Conservation (phyloP, 1,140 invertebrate species). For the Drosophila azteca region DNA sequence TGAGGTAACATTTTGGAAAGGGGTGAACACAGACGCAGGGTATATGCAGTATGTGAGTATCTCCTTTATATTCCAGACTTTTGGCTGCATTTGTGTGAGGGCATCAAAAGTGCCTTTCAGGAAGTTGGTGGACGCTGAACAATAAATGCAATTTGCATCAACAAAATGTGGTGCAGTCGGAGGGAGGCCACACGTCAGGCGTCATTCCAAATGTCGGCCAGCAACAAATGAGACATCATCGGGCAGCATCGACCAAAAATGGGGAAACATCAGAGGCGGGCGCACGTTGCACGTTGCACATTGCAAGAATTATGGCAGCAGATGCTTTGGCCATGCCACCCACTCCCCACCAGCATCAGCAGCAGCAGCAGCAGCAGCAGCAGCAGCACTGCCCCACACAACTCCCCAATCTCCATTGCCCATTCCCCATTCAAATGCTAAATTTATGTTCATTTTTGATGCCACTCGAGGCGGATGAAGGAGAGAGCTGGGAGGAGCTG, state of each 20-base stretch:
- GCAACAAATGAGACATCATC: slow-evolving; percentile 75
- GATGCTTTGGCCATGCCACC: slow-evolving; percentile 56
- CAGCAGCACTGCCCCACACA: slow-evolving; percentile 5
- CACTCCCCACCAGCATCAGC: slow-evolving; percentile 11
- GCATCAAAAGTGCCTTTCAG: slow-evolving; percentile 26
- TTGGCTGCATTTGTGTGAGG: neutral
- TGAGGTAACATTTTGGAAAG: too few species aligned
- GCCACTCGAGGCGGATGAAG: slow-evolving; percentile 7
- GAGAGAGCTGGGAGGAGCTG: slow-evolving; percentile 8
- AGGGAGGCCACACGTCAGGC: slow-evolving; percentile 31
- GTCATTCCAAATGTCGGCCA: slow-evolving; percentile 48
- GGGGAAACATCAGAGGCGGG: slow-evolving; percentile 33
- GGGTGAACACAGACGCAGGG: too few species aligned
- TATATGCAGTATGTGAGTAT: too few species aligned
- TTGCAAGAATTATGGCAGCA: slow-evolving; percentile 75
- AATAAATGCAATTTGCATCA: slow-evolving; percentile 69
- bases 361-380: slow-evolving; percentile 24
- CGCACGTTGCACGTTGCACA: slow-evolving; percentile 17
- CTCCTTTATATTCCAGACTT: too few species aligned
- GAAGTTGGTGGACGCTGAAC: slow-evolving; percentile 36
- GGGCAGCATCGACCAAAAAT: slow-evolving; percentile 49
- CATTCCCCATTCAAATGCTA: slow-evolving; percentile 46
- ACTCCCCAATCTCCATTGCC: too few species aligned
- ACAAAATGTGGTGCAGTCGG: slow-evolving; percentile 33
- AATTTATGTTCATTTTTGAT: slow-evolving; percentile 73